Evolutionary conservation across 2,113 vertebrate genomes (phyloP).

Genomic region (Merops nubicus): DNA sequence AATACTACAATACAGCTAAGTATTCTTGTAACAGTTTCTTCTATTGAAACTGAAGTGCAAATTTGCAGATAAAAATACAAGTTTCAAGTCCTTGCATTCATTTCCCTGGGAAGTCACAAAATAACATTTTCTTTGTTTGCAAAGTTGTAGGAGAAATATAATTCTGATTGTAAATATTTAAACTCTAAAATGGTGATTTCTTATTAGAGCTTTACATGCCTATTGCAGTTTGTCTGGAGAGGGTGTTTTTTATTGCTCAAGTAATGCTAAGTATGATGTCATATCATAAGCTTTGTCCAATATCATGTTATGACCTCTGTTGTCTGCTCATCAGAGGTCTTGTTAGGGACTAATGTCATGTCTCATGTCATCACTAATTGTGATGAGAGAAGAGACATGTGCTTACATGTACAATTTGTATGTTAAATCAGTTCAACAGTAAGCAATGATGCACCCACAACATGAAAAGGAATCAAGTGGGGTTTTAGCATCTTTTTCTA

Average conservation of each 20-base stretch:
- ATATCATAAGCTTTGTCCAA: not conserved
- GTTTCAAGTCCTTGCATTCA: constrained; percentile 19
- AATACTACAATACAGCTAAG: not conserved
- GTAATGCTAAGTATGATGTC: not conserved
- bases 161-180: constrained; percentile 1
- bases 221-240: not conserved
- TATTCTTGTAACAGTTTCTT: not conserved
- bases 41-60: not conserved
- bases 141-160: constrained; percentile 1
- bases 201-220: not conserved
- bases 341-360: not conserved
- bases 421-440: not conserved
- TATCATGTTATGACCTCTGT: not conserved
- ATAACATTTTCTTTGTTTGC: constrained; percentile 7
- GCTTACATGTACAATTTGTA: not conserved
- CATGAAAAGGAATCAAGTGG: not conserved
- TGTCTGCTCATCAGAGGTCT: not conserved
- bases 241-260: not conserved
- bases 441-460: not conserved
- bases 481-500: not conserved
- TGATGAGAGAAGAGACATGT: not conserved
- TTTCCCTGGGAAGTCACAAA: not conserved
- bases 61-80: not conserved
- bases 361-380: no score
- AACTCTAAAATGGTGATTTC: not conserved